Evolutionary conservation across 2,797 vertebrate genomes (phyloP).

Genomic region (Neoniphon sammara): DNA sequence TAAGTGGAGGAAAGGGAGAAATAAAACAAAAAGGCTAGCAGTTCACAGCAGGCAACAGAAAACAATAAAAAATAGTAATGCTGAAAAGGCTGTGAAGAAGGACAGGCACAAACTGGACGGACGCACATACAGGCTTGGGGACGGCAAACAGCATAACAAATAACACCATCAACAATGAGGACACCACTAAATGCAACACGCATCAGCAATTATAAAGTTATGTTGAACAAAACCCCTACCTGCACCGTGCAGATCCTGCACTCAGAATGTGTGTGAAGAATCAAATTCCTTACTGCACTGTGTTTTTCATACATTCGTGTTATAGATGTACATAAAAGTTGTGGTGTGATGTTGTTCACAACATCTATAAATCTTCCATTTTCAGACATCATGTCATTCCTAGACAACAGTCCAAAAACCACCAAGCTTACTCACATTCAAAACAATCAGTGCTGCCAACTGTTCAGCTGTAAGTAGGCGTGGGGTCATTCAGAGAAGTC

Average conservation of each 20-base stretch:
- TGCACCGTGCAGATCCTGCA: not conserved
- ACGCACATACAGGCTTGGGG: not conserved
- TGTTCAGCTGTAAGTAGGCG: slow-evolving; percentile 5
- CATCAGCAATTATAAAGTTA: not conserved
- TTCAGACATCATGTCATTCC: slow-evolving; percentile 14
- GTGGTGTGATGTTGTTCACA: not conserved
- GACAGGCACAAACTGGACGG: not conserved
- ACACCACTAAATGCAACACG: not conserved
- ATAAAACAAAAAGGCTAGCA: not conserved
- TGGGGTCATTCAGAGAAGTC: slow-evolving; percentile 5
- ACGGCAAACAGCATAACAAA: too few species aligned
- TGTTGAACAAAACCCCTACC: not conserved
- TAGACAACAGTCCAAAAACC: slow-evolving; percentile 4
- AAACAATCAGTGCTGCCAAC: slow-evolving; percentile 1
- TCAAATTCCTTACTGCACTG: too few species aligned
- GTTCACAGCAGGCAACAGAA: not conserved
- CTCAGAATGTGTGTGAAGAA: not conserved
- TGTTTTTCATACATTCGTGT: too few species aligned
- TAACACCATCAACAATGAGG: too few species aligned
- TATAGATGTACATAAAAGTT: not conserved
- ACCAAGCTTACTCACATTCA: not conserved
- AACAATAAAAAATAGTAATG: not conserved
- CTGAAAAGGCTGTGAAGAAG: too few species aligned
- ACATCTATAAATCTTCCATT: not conserved
- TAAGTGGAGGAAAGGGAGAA: not conserved